These are phyloP conservation scores for Lordiphosa mommai DNA, from an alignment of 1,140 invertebrate species.

Conservation along the genomic window DNA sequence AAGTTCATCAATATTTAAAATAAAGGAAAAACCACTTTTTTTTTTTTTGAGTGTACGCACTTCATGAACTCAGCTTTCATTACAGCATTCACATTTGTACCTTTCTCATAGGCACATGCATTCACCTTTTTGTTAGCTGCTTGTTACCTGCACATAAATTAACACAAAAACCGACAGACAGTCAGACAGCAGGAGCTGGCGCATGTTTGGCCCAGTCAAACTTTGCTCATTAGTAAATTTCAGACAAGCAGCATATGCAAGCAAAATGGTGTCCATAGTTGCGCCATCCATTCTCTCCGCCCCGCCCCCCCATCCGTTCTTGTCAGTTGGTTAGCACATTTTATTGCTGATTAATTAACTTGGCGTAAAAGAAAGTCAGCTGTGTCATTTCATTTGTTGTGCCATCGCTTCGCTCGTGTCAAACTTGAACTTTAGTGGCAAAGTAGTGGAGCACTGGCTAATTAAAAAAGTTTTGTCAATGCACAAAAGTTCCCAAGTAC, in stretches of 20 bases:
- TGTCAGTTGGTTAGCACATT: constrained; percentile 59
- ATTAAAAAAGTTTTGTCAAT: constrained; percentile 68
- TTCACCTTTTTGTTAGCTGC: constrained; percentile 1
- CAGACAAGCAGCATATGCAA: constrained; percentile 43
- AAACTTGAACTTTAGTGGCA: constrained; percentile 51
- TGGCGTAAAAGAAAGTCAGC: constrained; percentile 12
- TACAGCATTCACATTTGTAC: constrained; percentile 10
- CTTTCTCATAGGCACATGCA: constrained; percentile 1
- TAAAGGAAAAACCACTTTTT: too few relatives aligned
- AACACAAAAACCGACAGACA: constrained; percentile 19
- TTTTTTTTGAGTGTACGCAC: not conserved
- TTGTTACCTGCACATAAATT: constrained; percentile 63
- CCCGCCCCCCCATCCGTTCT: not conserved
- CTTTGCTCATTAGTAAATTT: constrained; percentile 75
- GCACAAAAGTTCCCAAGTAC: constrained; percentile 6
- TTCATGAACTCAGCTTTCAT: too few relatives aligned
- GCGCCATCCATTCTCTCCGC: not conserved
- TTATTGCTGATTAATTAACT: constrained; percentile 76
- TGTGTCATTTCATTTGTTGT: constrained; percentile 22
- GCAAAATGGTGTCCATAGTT: not conserved
- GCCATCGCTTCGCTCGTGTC: not conserved
- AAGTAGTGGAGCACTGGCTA: constrained; percentile 50
- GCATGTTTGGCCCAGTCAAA: constrained; percentile 26
- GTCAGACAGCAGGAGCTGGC: not conserved
- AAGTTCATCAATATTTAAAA: too few relatives aligned